A percentile compares a stretch with the other conserved stretches of the same genome.
Conservation (phyloP, 2,888 invertebrate genomes). For the Eutolmus rufibarbis region DNA sequence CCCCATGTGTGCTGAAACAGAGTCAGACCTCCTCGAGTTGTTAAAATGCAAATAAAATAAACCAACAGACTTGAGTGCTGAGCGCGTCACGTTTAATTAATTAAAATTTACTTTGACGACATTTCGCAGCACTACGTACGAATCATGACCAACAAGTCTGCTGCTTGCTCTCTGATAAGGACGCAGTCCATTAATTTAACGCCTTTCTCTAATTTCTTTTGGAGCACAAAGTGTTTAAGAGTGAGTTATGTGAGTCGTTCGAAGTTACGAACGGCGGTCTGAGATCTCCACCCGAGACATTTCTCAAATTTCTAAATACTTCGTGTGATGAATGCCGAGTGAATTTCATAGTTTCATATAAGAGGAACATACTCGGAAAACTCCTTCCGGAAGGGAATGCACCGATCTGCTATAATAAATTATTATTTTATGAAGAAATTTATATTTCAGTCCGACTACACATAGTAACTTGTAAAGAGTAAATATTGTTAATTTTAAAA, state of each 20-base stretch:
- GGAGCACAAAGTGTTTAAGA: background rate
- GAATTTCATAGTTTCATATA: background rate
- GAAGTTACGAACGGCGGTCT: background rate
- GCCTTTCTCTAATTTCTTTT: slow-evolving; percentile 10
- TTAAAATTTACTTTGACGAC: slow-evolving; percentile 17
- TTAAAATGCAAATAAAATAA: slow-evolving; percentile 8
- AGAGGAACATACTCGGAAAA: background rate
- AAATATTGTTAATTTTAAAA: too few relatives aligned
- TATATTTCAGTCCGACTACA: too few relatives aligned
- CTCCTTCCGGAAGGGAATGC: background rate
- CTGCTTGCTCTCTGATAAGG: background rate
- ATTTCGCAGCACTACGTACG: background rate
- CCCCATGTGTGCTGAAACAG: background rate
- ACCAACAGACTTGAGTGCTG: background rate
- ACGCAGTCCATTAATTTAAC: slow-evolving; percentile 9
- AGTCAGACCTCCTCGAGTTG: background rate
- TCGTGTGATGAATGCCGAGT: background rate
- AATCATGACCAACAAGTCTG: background rate
- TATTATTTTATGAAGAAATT: too few relatives aligned
- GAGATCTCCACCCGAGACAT: background rate
- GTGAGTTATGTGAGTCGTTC: background rate
- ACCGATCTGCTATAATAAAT: background rate
- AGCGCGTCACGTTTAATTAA: slow-evolving; percentile 17
- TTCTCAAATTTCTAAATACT: background rate
- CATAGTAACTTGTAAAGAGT: too few relatives aligned